Evolutionary conservation across 2,797 vertebrate genomes (phyloP), one percentile per base, ranked within the genome.

Genomic region (Ctenopoma multispine): DNA sequence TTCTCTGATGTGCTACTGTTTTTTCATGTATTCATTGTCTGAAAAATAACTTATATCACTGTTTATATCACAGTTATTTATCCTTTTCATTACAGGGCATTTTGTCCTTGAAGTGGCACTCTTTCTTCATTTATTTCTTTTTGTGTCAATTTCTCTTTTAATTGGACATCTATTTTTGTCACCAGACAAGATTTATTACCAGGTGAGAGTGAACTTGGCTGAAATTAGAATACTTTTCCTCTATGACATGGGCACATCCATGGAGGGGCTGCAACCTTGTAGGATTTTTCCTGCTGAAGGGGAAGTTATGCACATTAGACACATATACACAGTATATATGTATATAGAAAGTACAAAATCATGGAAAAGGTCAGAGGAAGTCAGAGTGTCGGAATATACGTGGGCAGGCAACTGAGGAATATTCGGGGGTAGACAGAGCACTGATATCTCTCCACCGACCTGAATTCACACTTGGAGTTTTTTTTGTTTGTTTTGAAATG

Each of bases 131-230:
- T 77, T 77, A 63, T 84, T 82, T 83, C 54, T 89, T 90, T 90
- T 87, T 87, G 80, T 89, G 85, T 93, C 91, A 89, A 89, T 93
- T 91, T 85, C 68, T 79, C 18, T 87, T 90, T 92, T 91, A 90
- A 93, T 90, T 91, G 87, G 86, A 89, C 87, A 71, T 91, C 89
- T 85, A 78, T 90, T 85, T 89, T 89, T 90, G 89, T 91, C 89
- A 90, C 84, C 81, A 86, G 86, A 90, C 78, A 91, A 92, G 90
- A 93, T 93, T 87, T 92, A 93, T 93, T 85, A 90, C 89, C 86
- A 75, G 70, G 77, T 89, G 75, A 89, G 85, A 84, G 78, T 72
- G 83, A 90, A 86, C 86, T 84, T 80, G 82, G 80, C 88, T 91
- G 85, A 92, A 93, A 92, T 92, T 94, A 92, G 90, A 92, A 87